Base-by-base conservation (phyloP, 2,113 vertebrate species). In the Verasper variegatus region DNA sequence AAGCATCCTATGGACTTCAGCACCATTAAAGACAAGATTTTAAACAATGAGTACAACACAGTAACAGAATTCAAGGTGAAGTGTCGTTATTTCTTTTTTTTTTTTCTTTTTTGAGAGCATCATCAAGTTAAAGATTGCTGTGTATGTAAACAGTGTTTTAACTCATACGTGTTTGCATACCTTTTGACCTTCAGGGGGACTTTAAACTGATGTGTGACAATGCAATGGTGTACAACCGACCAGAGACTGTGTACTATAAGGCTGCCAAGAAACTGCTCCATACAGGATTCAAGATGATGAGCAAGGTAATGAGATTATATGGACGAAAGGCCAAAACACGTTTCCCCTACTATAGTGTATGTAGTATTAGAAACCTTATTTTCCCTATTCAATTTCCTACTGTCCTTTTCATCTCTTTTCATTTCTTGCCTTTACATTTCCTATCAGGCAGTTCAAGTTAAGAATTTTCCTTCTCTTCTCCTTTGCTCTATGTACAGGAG, bases 161-260 rank as follows among this genome's bases (percentile, higher is more conserved):
- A n/a, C 21, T 68, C 1, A 75, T 51, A 27, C 15, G 3, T 12
- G 15, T 67, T 49, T 76, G 14, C 71, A 57, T 45, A 12, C 17
- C 26, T 87, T 83, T 87, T 37, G 75, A 17, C 71, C 86, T 83
- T 92, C 47, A 99, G 98, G 98, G 95, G 24, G 98, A 99, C 88
- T 99, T 99, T 93, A 99, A 99, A 85, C 94, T 99, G 85, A 99
- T 99, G 98, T 99, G 98, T 85, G 98, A 99, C 83, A 99, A 99
- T 31, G 98, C 98, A 37, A 99, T 98, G 97, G 97, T 98, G 7
- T 99, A 99, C 93, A 99, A 99, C 94, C 94, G 97, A 75, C 97
- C 98, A 7, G 98, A 99, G 91, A 99, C 98, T 0, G 98, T 99
- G 73, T 99, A 99, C 92, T 99, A 99, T 93, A 99, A 99, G 80